Conservation (phyloP, 1,140 invertebrate species). For the Rhopalosiphum maidis region DNA sequence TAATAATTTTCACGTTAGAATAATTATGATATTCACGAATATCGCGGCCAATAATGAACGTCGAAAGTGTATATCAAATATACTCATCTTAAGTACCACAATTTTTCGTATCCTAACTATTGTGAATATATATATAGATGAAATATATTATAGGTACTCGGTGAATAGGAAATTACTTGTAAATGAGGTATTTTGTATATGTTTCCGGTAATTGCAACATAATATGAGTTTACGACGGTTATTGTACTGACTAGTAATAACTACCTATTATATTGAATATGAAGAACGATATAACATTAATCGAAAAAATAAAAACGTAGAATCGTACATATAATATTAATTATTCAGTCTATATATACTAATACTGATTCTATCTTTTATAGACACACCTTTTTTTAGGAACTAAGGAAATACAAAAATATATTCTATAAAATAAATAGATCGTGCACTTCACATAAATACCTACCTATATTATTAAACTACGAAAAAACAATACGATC, state of each 20-base stretch:
- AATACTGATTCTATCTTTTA: not conserved
- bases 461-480: not conserved
- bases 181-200: no score
- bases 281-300: not conserved
- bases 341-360: not conserved
- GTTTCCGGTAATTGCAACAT: not conserved
- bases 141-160: no score
- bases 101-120: not conserved
- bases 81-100: not conserved
- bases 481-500: not conserved
- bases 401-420: not conserved
- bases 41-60: not conserved
- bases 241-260: not conserved
- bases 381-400: not conserved
- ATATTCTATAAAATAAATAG: not conserved
- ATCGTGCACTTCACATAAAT: not conserved
- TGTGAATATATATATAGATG: not conserved
- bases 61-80: not conserved
- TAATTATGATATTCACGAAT: not conserved
- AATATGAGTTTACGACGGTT: not conserved
- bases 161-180: no score
- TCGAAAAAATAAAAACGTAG: not conserved
- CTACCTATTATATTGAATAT: not conserved
- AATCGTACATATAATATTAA: not conserved
- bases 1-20: not conserved